Evolutionary conservation across 2,888 invertebrate genomes (phyloP), one percentile per base, ranked within the genome.

Genomic region (Andrena fulva): DNA sequence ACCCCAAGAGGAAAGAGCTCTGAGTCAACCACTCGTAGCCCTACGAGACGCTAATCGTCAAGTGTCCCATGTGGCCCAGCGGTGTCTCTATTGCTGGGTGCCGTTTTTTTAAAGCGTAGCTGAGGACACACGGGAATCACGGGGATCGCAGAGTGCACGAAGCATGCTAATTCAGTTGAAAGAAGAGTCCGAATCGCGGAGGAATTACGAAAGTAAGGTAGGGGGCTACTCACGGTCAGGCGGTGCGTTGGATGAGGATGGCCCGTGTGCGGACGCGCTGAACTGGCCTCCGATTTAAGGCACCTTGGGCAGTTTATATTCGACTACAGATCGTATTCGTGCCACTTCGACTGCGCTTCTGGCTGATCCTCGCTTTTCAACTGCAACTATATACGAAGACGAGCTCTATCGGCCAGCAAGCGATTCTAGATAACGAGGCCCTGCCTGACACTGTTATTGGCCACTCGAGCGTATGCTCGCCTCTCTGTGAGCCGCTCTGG

Each of bases 361-460:
- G 84, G 59, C 74, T 35, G 85, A 84, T 84, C 68, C 52, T 68
- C 75, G 80, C 71, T 84, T 85, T 85, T 79, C 76, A 77, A 70
- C 77, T 84, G 79, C 84, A 83, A 79, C 73, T 76, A 78, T 77
- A 80, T 80, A 77, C 72, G 82, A 84, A 79, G 69, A 67, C 72
- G 69, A 63, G 62, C 82, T 79, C 84, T 84, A 84, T 84, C 84
- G 72, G 82, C 52, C 69, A 69, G 16, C 71, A 67, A 71, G 71
- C 50, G 82, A 82, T 84, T 82, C 79, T 71, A 82, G 84, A 84
- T 84, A 84, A 79, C 69, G 73, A 50, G 79, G 64, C 63, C 59
- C 75, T 75, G 75, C 33, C 74, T 54, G 67, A 77, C 68, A 68
- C 74, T 76, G 75, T 79, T 68, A 84, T 80, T 77, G 70, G 76